These are phyloP conservation scores for Aegithalos caudatus DNA, from an alignment of 2,113 vertebrate species.

Conservation along the genomic window DNA sequence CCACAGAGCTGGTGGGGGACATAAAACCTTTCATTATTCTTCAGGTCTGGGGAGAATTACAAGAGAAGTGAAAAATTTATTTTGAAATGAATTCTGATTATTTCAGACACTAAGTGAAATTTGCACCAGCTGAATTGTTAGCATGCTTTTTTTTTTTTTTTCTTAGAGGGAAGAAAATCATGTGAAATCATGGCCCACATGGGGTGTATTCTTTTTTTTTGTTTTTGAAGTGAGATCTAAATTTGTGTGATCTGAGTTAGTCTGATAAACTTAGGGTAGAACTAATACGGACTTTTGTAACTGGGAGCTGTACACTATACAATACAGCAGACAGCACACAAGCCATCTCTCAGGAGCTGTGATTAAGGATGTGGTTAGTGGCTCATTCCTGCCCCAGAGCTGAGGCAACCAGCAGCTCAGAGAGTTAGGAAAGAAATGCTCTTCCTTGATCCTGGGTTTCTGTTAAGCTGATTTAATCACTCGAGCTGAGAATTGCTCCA, in stretches of 20 bases:
- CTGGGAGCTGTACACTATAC: neutral
- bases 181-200: neutral
- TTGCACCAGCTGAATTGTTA: neutral
- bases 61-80: neutral
- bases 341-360: neutral
- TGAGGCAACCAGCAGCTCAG: neutral
- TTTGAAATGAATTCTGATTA: constrained; percentile 9
- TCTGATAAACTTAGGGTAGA: neutral
- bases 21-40: constrained; percentile 10
- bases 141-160: neutral
- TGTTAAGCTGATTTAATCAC: neutral
- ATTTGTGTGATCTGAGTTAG: neutral
- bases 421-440: neutral
- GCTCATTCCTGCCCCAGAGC: neutral
- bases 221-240: neutral
- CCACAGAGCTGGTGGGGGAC: neutral
- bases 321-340: neutral
- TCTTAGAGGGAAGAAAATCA: neutral
- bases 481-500: neutral
- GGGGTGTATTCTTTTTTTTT: neutral
- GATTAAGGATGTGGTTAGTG: neutral
- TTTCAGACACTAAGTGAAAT: constrained; percentile 22
- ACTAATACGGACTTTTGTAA: neutral
- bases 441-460: neutral
- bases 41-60: constrained; percentile 15